phyloP scores from a whole-genome alignment of 2,888 invertebrate genomes.

The Aspidiotus rigidus region DNA sequence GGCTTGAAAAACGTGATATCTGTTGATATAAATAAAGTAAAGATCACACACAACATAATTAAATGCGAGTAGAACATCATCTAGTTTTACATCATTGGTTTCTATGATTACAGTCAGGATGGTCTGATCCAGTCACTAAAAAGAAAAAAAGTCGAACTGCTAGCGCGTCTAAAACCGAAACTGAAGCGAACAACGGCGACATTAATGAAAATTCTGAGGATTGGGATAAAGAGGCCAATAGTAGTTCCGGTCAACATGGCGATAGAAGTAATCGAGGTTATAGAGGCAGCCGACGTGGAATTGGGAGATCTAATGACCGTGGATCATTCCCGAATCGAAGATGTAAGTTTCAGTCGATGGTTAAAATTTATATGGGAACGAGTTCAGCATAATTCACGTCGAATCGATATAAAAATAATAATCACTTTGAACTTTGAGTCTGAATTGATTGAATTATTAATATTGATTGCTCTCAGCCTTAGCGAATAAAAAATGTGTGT shows the following conservation, averaged over 20 bases:
- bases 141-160: constrained; percentile 70
- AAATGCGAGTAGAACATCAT: too few species aligned
- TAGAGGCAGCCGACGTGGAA: constrained; percentile 42
- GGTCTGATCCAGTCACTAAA: constrained; percentile 73
- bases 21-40: neutral
- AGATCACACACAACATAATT: neutral
- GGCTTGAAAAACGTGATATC: neutral
- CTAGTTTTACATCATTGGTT: constrained; percentile 12
- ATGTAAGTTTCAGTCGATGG: constrained; percentile 42
- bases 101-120: constrained; percentile 55
- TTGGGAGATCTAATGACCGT: constrained; percentile 37
- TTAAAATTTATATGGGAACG: too few species aligned
- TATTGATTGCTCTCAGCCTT: too few species aligned
- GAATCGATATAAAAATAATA: too few species aligned
- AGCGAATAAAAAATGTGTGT: too few species aligned
- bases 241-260: constrained; percentile 30
- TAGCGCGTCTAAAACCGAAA: constrained; percentile 47
- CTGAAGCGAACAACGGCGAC: constrained; percentile 47
- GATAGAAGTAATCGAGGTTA: constrained; percentile 43
- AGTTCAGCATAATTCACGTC: too few species aligned
- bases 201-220: constrained; percentile 37
- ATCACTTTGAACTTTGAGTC: too few species aligned
- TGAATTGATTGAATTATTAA: too few species aligned
- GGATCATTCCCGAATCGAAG: constrained; percentile 45
- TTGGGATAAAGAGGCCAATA: constrained; percentile 36